Conservation (phyloP, 2,888 invertebrate species). For the Tolmerus cingulatus region DNA sequence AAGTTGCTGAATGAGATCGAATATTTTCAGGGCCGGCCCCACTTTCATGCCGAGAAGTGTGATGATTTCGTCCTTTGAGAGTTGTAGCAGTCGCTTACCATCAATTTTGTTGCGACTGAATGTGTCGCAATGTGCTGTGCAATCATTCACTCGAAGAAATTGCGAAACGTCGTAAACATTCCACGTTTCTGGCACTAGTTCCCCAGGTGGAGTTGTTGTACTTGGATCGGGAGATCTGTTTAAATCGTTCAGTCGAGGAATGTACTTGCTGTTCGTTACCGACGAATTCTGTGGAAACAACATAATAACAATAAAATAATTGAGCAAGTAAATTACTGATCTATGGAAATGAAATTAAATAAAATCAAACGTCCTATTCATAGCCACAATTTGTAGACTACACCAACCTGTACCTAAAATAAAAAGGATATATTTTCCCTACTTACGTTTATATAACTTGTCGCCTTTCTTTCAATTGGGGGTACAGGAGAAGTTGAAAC, state of each 20-base stretch:
- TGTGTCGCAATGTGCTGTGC: slow-evolving; percentile 74
- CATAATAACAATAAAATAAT: neutral
- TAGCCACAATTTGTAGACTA: neutral
- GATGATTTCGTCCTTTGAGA: slow-evolving; percentile 90
- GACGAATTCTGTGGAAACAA: slow-evolving; percentile 60
- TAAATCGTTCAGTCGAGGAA: slow-evolving; percentile 66
- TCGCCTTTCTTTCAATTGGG: slow-evolving; percentile 69
- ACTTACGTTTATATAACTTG: slow-evolving; percentile 71
- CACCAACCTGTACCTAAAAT: neutral
- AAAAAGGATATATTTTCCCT: neutral
- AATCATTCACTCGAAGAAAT: slow-evolving; percentile 89
- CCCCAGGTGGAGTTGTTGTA: slow-evolving; percentile 48
- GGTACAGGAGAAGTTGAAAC: slow-evolving; percentile 63
- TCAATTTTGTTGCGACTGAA: slow-evolving; percentile 78
- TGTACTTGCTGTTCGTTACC: slow-evolving; percentile 66
- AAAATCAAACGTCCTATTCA: too few relatives aligned
- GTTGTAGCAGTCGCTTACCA: slow-evolving; percentile 79
- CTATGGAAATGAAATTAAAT: too few relatives aligned
- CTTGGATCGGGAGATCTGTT: slow-evolving; percentile 44
- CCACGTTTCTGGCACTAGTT: slow-evolving; percentile 74
- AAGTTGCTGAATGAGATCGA: slow-evolving; percentile 89
- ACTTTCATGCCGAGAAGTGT: slow-evolving; percentile 92
- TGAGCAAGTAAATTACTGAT: neutral
- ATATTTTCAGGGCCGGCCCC: slow-evolving; percentile 92
- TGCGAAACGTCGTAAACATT: slow-evolving; percentile 85